phyloP scores from a whole-genome alignment of 2,888 invertebrate genomes.

The Pharmacophagus antenor region DNA sequence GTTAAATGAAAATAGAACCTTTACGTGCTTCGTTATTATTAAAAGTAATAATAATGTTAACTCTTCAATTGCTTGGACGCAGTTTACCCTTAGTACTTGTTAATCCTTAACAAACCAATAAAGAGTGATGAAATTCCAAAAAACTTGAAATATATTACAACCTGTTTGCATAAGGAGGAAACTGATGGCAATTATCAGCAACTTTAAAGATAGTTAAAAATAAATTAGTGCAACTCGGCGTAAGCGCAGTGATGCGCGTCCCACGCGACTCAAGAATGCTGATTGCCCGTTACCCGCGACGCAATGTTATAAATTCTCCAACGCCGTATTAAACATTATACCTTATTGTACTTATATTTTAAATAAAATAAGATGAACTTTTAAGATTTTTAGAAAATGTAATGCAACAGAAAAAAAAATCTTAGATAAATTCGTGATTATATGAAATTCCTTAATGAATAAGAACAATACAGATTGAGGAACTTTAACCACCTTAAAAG shows the following conservation, averaged over 20 bases:
- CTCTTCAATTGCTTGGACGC: background rate
- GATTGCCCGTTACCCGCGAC: conserved; percentile 33
- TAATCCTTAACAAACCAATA: conserved; percentile 1
- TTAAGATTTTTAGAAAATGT: background rate
- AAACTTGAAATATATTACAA: conserved; percentile 16
- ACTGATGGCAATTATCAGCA: conserved; percentile 30
- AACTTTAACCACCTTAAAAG: no score
- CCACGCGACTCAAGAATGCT: conserved; percentile 42
- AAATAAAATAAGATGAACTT: no score
- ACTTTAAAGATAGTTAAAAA: conserved; percentile 40
- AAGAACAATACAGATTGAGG: no score
- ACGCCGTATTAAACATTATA: conserved; percentile 7
- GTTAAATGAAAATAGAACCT: background rate
- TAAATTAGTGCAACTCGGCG: conserved; percentile 40
- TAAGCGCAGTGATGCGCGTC: conserved; percentile 36
- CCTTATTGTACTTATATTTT: no score
- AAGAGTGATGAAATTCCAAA: conserved; percentile 13
- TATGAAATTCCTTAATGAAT: no score
- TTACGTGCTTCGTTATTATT: background rate
- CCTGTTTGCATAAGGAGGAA: conserved; percentile 28
- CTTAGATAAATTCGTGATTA: no score
- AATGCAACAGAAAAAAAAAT: background rate
- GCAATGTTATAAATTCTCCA: conserved; percentile 11
- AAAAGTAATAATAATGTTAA: no score
- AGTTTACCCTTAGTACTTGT: background rate